phyloP scores from a whole-genome alignment of 35 echinoderm and acorn worm species.

The Apostichopus californicus region DNA sequence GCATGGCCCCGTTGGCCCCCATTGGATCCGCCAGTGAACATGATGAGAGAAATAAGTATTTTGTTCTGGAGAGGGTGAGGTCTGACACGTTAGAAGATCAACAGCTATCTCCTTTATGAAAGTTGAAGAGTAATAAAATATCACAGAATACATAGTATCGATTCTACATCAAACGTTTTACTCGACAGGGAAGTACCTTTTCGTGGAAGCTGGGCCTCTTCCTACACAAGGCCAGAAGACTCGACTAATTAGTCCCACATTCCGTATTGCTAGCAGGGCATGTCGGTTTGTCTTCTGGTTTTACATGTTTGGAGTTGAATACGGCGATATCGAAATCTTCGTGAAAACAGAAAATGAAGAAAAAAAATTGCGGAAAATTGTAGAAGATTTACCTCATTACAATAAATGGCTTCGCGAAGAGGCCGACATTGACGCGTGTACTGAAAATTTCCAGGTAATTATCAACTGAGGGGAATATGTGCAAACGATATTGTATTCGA shows the following conservation, averaged over 20 bases:
- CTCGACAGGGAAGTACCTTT: conserved; percentile 58
- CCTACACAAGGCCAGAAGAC: conserved; percentile 11
- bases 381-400: conserved; percentile 50
- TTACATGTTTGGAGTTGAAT: conserved; percentile 73
- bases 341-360: not conserved
- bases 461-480: not conserved
- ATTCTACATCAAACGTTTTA: too few relatives aligned
- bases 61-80: too few relatives aligned
- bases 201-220: conserved; percentile 42
- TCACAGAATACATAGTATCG: too few relatives aligned
- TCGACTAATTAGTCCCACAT: conserved; percentile 49
- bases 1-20: too few relatives aligned
- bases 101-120: too few relatives aligned
- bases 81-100: too few relatives aligned
- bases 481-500: too few relatives aligned
- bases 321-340: conserved; percentile 60
- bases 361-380: conserved; percentile 8
- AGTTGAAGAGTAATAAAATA: too few relatives aligned
- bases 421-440: conserved; percentile 31
- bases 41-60: too few relatives aligned
- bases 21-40: too few relatives aligned
- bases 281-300: conserved; percentile 78
- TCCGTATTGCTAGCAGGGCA: conserved; percentile 32
- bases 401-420: conserved; percentile 45
- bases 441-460: conserved; percentile 54